Evolutionary conservation across 2,888 invertebrate genomes (phyloP).

Genomic region (Orthosia gothica): DNA sequence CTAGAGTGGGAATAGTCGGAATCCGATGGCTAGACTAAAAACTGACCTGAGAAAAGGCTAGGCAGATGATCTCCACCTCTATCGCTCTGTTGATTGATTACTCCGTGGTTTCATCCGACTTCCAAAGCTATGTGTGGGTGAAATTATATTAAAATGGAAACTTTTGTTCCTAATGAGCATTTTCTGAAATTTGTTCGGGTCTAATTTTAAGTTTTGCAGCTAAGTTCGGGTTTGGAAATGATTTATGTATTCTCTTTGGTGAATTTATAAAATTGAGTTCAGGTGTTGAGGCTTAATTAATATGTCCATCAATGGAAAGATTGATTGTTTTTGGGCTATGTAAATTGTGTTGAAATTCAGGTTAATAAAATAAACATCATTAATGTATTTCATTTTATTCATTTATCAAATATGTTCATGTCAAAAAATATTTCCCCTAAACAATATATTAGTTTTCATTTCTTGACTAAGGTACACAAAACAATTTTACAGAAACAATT

Average conservation of each 20-base stretch:
- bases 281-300: conserved; percentile 33
- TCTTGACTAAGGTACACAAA: not conserved
- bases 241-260: conserved; percentile 51
- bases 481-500: not conserved
- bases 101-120: conserved; percentile 23
- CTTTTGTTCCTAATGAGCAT: conserved; percentile 57
- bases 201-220: conserved; percentile 58
- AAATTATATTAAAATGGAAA: conserved; percentile 59
- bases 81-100: conserved; percentile 7
- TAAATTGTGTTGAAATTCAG: conserved; percentile 13
- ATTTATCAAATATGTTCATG: not conserved
- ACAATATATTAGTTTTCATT: not conserved
- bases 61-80: not conserved
- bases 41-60: not conserved
- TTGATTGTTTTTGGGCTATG: conserved; percentile 29
- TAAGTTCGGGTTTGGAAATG: conserved; percentile 44
- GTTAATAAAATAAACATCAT: conserved; percentile 8
- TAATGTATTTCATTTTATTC: not conserved
- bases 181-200: conserved; percentile 50
- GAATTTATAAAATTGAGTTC: conserved; percentile 40
- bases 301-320: conserved; percentile 34
- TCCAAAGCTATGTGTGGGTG: conserved; percentile 53
- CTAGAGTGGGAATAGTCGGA: no score
- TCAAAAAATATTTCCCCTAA: not conserved
- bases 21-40: no score